Base-by-base conservation (phyloP, 2,797 vertebrate species). In the Crocodylus rhombifer region DNA sequence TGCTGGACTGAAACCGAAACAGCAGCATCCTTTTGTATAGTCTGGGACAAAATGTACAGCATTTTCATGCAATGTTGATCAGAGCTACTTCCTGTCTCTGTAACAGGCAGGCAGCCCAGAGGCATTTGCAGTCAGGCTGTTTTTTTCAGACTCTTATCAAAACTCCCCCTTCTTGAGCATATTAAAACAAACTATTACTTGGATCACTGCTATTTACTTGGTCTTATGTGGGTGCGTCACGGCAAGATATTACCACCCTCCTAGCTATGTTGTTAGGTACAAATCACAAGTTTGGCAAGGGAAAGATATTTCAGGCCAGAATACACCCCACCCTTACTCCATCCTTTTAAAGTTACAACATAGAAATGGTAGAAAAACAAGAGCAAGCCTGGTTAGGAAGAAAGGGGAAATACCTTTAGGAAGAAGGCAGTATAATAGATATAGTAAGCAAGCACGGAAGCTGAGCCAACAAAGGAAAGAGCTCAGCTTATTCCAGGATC, bases 341-440 rank as follows among this genome's bases (percentile, higher is more conserved):
- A 20, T 63, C 63, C 67, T 62, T n/a, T 6, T 42, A 23, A 69
- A 84, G 73, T 64, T 0, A 4, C 63, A 89, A 82, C 64, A 64
- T 86, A 87, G 81, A 79, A 16, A 23, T 93, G 87, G 95, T 81
- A 92, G 69, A 84, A 93, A 92, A 63, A 2, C 83, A 96, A 51
- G 90, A 90, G 65, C 26, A 4, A 1, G 8, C 33, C 28, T 92
- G 93, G 85, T 78, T 81, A 60, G 80, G 77, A 83, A 95, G 57
- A 64, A 87, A 95, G 81, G 81, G 90, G 93, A 91, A 74, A 55
- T 95, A 58, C 80, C 91, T 73, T 16, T 76, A 75, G 76, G 71
- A 93, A 90, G 78, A 89, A 51, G 42, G 42, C 42, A 51, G 42
- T 51, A 51, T 51, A 10, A 51, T 51, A 51, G 10, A 51, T 51